Conservation (phyloP, 2,113 vertebrate genomes). For the Myrmophylax atrothorax region DNA sequence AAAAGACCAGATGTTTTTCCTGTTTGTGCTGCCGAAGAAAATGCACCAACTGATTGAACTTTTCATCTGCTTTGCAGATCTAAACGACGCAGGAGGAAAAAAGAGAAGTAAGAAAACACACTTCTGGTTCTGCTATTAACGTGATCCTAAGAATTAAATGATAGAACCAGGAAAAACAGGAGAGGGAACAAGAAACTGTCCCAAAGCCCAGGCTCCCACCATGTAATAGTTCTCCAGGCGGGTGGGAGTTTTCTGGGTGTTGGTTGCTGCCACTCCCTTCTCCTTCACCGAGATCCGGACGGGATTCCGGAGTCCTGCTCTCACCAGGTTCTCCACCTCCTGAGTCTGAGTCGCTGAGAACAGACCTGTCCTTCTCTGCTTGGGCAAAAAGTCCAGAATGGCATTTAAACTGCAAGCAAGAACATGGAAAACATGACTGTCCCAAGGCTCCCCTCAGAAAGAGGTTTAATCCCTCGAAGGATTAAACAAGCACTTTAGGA, state of each 20-base stretch:
- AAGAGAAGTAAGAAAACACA: not conserved
- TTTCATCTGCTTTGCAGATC: constrained; percentile 90
- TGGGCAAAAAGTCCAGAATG: constrained; percentile 89
- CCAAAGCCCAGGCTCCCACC: constrained; percentile 51
- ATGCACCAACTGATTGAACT: constrained; percentile 93
- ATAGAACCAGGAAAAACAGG: rapidly evolving
- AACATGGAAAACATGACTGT: not conserved
- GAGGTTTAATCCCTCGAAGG: not conserved
- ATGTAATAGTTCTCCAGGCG: constrained; percentile 92
- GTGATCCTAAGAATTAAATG: not conserved
- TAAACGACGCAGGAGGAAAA: constrained; percentile 24
- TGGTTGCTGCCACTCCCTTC: constrained; percentile 85
- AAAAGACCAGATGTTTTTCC: constrained; percentile 93
- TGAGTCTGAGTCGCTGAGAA: constrained; percentile 98
- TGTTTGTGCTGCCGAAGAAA: constrained; percentile 90
- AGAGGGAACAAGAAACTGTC: not conserved
- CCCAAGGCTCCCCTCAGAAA: not conserved
- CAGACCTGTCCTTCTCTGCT: constrained; percentile 93
- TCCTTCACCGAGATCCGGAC: constrained; percentile 93
- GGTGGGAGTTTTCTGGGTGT: constrained; percentile 87
- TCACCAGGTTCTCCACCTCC: constrained; percentile 94
- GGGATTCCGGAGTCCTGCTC: constrained; percentile 93
- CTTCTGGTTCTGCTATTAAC: not conserved
- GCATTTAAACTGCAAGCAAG: constrained; percentile 83
- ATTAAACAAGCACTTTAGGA: not conserved